Base-by-base conservation (phyloP, 2,888 invertebrate genomes). In the Sabatieria punctata region DNA sequence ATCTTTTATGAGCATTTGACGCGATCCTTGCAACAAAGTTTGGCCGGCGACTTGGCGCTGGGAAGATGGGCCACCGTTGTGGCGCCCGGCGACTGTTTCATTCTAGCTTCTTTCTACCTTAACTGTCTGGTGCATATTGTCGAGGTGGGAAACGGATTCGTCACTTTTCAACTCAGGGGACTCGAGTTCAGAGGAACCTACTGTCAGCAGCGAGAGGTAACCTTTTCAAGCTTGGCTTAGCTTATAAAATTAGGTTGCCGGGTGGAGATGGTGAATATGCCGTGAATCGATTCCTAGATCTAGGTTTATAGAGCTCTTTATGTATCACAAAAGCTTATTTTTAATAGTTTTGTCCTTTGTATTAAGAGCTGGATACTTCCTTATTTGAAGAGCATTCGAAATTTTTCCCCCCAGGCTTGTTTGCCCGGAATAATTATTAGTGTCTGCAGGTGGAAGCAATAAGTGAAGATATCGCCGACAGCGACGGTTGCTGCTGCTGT, bases 1-100 rank as follows among this genome's bases (percentile, higher is more conserved):
- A 93, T 99, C 63, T 99, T 99, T 72, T 97, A 97, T 67, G 97
- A 97, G 70, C 97, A 97, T 66, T 72, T 97, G 43, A 95, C 95
- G 0, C 76, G 93, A 3, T 91, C 91, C 2, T 71, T 97, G 51
- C 95, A 97, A 64, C 86, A 89, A 67, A 88, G 86, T 27, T 72
- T 97, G 4, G 91, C 85, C 65, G 93, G 93, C 0, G 93, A 93
- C 68, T 73, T 93, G 33, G 75, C 80, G 55, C 72, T 93, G 59
- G 91, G 74, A 0, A 76, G 95, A 13, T 97, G 95, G 95, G 95
- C 95, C 0, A 80, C 57, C 1, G 52, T 80, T 49, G 89, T 91
- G 1, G 80, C 81, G 53, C 91, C 93, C 60, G 97, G 97, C 1
- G 97, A 99, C 65, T 95, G 93, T 64, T 99, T 83, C 76, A 85